These are phyloP conservation scores for Lasioglossum pauxillum DNA, from an alignment of 2,888 invertebrate species.

Conservation along the genomic window DNA sequence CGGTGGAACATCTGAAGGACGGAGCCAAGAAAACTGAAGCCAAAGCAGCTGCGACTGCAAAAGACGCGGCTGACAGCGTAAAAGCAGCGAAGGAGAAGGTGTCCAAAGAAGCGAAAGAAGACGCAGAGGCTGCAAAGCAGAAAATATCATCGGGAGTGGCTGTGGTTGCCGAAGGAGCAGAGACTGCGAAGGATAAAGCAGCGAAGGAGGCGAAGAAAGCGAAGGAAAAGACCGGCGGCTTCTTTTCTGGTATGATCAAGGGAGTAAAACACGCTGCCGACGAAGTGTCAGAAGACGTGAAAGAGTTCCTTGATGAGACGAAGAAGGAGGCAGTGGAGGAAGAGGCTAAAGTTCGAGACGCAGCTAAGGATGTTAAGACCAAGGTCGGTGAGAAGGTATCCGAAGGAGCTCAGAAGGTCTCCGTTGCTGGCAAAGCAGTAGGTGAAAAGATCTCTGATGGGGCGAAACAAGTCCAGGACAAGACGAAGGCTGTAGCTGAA, in stretches of 20 bases:
- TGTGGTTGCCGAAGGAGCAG: conserved; percentile 85
- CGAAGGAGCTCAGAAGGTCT: conserved; percentile 75
- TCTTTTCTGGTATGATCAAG: conserved; percentile 73
- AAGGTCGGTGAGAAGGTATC: conserved; percentile 44
- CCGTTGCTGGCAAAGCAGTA: conserved; percentile 29
- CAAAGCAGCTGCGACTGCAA: conserved; percentile 65
- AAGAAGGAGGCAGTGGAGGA: conserved; percentile 74
- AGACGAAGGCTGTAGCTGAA: too few species aligned
- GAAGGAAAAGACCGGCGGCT: conserved; percentile 67
- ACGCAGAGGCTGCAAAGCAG: conserved; percentile 64
- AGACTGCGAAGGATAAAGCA: conserved; percentile 83
- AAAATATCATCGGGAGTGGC: conserved; percentile 48
- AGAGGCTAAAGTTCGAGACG: conserved; percentile 83
- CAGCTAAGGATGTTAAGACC: conserved; percentile 59
- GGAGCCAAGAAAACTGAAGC: conserved; percentile 60
- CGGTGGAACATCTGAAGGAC: conserved; percentile 65
- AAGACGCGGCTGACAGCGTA: conserved; percentile 76
- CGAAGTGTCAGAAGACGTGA: conserved; percentile 72
- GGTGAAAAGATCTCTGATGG: conserved; percentile 73
- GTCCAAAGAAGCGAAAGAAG: conserved; percentile 80
- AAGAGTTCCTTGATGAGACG: conserved; percentile 85
- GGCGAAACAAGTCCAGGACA: conserved; percentile 4
- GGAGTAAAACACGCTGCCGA: conserved; percentile 70
- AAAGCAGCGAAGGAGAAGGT: conserved; percentile 63
- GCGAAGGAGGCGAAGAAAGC: conserved; percentile 61